Evolutionary conservation across 30 jellyfish, hydroid and myxozoan species (phyloP).

Genomic region (Euphysa ruthae): DNA sequence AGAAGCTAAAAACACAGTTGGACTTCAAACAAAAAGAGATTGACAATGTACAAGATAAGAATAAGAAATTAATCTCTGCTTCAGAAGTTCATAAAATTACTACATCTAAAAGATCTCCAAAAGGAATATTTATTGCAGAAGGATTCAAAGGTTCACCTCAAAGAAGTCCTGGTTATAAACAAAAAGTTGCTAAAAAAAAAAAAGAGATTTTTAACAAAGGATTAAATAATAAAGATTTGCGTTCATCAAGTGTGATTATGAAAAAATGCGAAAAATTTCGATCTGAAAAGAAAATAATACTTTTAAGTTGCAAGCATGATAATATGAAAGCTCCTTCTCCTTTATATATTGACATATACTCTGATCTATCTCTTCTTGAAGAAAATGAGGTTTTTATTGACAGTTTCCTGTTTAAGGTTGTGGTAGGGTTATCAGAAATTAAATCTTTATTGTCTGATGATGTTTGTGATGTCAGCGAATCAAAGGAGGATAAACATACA

Average conservation of each 20-base stretch:
- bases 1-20: constrained; percentile 65
- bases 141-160: not conserved
- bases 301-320: too few relatives aligned
- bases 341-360: too few relatives aligned
- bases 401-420: not conserved
- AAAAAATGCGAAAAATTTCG: not conserved
- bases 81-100: not conserved
- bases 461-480: not conserved
- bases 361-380: not conserved
- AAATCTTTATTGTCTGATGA: not conserved
- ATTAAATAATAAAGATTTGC: too few relatives aligned
- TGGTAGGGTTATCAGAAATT: not conserved
- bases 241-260: not conserved
- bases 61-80: not conserved
- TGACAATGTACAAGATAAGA: constrained; percentile 30
- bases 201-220: not conserved
- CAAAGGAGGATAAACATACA: not conserved
- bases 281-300: too few relatives aligned
- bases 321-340: too few relatives aligned
- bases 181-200: not conserved
- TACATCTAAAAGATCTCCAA: not conserved
- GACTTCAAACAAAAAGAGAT: constrained; percentile 73
- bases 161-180: too few relatives aligned
- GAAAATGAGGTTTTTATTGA: not conserved
- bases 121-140: not conserved